Evolutionary conservation across 2,113 vertebrate genomes (phyloP).

Genomic region (Plestiodon gilberti): DNA sequence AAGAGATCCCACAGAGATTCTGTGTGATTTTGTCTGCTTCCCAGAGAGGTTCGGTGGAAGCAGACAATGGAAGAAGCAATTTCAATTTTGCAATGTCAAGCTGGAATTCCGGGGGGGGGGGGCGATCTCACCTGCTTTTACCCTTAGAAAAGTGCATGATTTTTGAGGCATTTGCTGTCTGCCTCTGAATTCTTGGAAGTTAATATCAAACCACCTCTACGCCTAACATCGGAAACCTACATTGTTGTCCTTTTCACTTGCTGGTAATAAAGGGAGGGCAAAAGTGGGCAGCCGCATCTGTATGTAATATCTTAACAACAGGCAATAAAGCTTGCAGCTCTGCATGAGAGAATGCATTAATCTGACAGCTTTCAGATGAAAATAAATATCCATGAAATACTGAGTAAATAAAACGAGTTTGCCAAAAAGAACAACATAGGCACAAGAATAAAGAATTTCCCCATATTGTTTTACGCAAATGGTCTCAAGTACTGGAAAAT

Average conservation of each 20-base stretch:
- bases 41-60: neutral
- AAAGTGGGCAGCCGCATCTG: slow-evolving; percentile 60
- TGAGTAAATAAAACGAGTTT: slow-evolving; percentile 50
- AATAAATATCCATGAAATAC: slow-evolving; percentile 56
- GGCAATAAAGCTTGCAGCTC: slow-evolving; percentile 62
- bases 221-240: slow-evolving; percentile 52
- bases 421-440: slow-evolving; percentile 47
- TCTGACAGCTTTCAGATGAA: slow-evolving; percentile 53
- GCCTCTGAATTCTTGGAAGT: slow-evolving; percentile 12
- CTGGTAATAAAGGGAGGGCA: slow-evolving; percentile 48
- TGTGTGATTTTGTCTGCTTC: too few relatives aligned
- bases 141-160: neutral
- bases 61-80: neutral
- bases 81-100: neutral
- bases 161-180: neutral
- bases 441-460: slow-evolving; percentile 43
- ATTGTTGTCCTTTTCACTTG: slow-evolving; percentile 62
- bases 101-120: neutral
- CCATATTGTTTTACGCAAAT: slow-evolving; percentile 41
- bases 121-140: neutral
- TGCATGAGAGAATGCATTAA: slow-evolving; percentile 42
- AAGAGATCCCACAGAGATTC: too few relatives aligned
- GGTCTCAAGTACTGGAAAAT: slow-evolving; percentile 37
- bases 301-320: slow-evolving; percentile 63
- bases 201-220: slow-evolving; percentile 37